These are phyloP conservation scores for Monopterus albus DNA, from an alignment of 2,113 vertebrate species.

Conservation along the genomic window DNA sequence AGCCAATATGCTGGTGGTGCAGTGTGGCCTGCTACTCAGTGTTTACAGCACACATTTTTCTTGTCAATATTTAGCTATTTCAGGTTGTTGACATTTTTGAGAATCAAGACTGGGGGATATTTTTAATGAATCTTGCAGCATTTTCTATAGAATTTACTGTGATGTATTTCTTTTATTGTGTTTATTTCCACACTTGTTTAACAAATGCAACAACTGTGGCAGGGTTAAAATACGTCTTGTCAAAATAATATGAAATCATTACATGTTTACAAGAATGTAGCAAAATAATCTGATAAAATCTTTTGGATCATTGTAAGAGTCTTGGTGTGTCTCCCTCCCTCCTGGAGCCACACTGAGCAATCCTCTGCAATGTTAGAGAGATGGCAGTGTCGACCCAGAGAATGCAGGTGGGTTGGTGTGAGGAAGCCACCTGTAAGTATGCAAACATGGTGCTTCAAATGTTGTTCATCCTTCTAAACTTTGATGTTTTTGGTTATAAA, in stretches of 20 bases:
- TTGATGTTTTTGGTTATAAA: background rate
- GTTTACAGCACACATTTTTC: constrained; percentile 22
- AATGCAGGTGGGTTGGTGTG: background rate
- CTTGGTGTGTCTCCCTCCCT: too few species aligned
- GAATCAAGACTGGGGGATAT: too few species aligned
- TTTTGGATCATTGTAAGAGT: background rate
- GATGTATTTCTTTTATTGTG: background rate
- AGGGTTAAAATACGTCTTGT: background rate
- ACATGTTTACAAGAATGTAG: background rate
- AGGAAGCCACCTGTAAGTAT: background rate
- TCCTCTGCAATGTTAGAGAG: constrained; percentile 9
- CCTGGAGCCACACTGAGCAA: too few species aligned
- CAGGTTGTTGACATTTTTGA: background rate
- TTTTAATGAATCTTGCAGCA: too few species aligned
- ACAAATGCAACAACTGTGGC: background rate
- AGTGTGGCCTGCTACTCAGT: constrained; percentile 9
- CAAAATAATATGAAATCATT: background rate
- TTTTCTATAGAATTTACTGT: background rate
- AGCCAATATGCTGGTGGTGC: constrained; percentile 45
- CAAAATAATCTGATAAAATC: background rate
- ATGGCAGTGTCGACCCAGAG: background rate
- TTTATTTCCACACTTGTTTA: background rate
- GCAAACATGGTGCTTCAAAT: background rate
- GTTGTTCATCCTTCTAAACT: background rate
- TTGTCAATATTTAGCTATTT: background rate